A percentile compares a stretch with the other conserved stretches of the same genome.
phyloP scores from a whole-genome alignment of 2,888 invertebrate species.

The Didymodactylos carnosus region DNA sequence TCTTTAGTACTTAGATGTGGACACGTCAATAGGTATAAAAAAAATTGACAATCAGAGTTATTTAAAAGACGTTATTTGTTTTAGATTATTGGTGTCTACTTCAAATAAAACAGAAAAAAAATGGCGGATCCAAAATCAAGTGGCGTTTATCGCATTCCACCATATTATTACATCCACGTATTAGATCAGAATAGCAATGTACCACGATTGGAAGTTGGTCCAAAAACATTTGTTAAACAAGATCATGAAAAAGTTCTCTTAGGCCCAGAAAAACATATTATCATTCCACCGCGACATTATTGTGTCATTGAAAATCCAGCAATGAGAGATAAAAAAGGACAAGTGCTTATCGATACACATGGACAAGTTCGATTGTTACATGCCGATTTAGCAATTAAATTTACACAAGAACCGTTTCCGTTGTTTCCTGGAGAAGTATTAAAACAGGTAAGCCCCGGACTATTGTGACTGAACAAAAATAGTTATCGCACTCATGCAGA shows the following conservation, averaged over 20 bases:
- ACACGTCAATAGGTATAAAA: too few relatives aligned
- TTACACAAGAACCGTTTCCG: constrained; percentile 30
- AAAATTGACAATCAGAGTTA: too few relatives aligned
- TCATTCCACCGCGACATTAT: constrained; percentile 32
- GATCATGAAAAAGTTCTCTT: constrained; percentile 36
- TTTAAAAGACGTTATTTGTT: background rate
- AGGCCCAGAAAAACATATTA: background rate
- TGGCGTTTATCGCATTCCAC: constrained; percentile 29
- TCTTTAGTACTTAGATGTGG: too few relatives aligned
- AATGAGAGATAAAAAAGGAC: constrained; percentile 23
- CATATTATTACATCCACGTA: constrained; percentile 38
- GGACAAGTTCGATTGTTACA: constrained; percentile 35
- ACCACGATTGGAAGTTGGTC: constrained; percentile 32
- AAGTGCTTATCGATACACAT: constrained; percentile 23
- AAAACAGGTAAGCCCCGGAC: background rate
- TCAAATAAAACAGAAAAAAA: background rate
- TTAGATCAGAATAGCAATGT: constrained; percentile 38
- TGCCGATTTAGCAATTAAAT: constrained; percentile 37
- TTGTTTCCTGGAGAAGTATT: constrained; percentile 27
- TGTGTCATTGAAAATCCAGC: constrained; percentile 38
- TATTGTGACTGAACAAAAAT: background rate
- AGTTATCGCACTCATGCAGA: too few relatives aligned
- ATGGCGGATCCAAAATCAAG: background rate
- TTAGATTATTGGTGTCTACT: background rate
- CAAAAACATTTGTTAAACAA: constrained; percentile 37